Base-by-base conservation (phyloP, 2,888 invertebrate genomes). In the Drosophila borealis region DNA sequence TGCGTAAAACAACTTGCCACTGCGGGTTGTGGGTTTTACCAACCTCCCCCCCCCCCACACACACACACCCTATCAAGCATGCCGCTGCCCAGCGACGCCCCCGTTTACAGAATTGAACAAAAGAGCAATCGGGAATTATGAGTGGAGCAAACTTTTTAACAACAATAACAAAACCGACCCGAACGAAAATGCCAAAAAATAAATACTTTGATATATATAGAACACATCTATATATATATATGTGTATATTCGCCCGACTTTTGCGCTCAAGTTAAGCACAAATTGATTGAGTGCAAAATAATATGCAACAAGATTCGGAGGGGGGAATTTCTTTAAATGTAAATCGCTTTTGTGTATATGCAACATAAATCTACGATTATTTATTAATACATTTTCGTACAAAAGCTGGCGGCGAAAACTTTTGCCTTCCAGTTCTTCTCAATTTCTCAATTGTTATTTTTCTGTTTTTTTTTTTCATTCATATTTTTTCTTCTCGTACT, bases 121-220 rank as follows among this genome's bases (percentile, higher is more conserved):
- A 84, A 85, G 83, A 84, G 82, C 83, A 88, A 88, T 84, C 77
- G 83, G 86, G 88, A 85, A 84, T 84, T 84, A 84, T 84, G 88
- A 82, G 86, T 85, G 82, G 64, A 67, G 66, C 66, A 85, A 87
- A 84, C 77, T 85, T 88, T 83, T 87, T 65, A 81, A 84, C 74
- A 81, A 79, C 67, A 87, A 82, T 70, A 66, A 66, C 84, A 74
- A 69, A 79, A 72, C 14, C 51, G 51, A 51, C 54, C 44, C 55
- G 36, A 70, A 50, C 64, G 57, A 57, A 61, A 70, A 73, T 60
- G 49, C 55, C 63, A 53, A 66, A 65, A 70, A 29, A 66, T 34
- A 48, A 25, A 63, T 34, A 51, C 13, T 67, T 41, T 25, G 29
- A 44, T 50, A 59, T 45, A 54, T 44, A 54, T 42, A 50, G 46